Evolutionary conservation across 2,113 vertebrate genomes (phyloP).

Genomic region (Menura novaehollandiae): DNA sequence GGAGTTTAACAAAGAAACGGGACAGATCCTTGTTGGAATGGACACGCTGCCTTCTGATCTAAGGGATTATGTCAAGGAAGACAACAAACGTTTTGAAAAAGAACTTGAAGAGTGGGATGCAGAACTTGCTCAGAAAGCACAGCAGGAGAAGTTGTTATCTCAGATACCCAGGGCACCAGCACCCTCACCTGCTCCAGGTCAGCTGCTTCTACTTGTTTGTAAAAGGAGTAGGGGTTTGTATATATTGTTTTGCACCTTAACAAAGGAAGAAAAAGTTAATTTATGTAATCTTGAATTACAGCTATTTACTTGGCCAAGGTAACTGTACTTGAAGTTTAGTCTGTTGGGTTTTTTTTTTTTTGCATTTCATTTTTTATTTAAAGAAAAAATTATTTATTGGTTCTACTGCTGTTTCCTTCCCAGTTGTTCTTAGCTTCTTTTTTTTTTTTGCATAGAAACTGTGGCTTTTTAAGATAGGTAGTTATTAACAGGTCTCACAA

Average conservation of each 20-base stretch:
- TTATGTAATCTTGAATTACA: neutral
- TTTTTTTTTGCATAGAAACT: neutral
- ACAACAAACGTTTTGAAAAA: conserved; percentile 90
- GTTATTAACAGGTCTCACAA: neutral
- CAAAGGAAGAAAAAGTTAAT: neutral
- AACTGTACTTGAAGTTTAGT: neutral
- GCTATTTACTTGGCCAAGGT: neutral
- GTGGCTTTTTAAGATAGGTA: neutral
- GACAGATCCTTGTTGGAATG: conserved; percentile 88
- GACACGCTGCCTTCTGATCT: conserved; percentile 92
- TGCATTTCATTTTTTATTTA: neutral
- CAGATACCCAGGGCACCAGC: conserved; percentile 72
- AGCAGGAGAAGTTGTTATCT: conserved; percentile 86
- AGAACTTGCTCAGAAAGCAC: conserved; percentile 84
- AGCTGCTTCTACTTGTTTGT: neutral
- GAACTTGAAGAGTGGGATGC: conserved; percentile 91
- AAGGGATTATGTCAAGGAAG: conserved; percentile 90
- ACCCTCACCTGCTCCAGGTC: conserved; percentile 74
- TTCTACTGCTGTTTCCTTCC: neutral
- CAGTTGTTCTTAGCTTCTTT: neutral
- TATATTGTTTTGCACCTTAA: neutral
- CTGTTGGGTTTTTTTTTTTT: neutral
- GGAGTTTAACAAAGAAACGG: conserved; percentile 94
- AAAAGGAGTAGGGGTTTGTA: neutral
- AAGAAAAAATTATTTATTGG: neutral